phyloP scores from a whole-genome alignment of 2,888 invertebrate genomes.

The Tryphoninae sp. region DNA sequence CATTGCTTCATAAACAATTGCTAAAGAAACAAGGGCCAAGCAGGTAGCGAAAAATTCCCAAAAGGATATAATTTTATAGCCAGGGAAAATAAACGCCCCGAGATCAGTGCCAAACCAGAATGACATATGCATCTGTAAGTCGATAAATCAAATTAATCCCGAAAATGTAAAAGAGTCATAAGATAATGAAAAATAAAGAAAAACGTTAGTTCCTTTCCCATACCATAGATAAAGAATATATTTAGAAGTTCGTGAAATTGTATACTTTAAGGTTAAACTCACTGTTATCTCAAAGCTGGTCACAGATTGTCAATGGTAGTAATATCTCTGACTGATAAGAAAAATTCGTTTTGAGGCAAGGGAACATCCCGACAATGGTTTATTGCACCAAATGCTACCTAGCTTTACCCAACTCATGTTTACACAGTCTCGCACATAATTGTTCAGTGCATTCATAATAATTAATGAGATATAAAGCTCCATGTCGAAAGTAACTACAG shows the following conservation, averaged over 20 bases:
- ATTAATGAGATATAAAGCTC: too few relatives aligned
- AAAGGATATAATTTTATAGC: slow-evolving; percentile 82
- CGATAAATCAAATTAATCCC: slow-evolving; percentile 16
- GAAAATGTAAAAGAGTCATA: neutral
- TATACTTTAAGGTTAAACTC: slow-evolving; percentile 36
- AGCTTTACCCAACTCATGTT: slow-evolving; percentile 63
- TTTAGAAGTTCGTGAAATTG: neutral
- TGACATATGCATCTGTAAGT: slow-evolving; percentile 84
- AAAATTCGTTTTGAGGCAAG: slow-evolving; percentile 33
- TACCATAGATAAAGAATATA: neutral
- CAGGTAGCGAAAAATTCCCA: slow-evolving; percentile 84
- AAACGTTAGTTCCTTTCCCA: neutral
- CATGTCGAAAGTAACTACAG: too few relatives aligned
- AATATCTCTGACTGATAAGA: slow-evolving; percentile 66
- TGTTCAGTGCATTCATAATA: too few relatives aligned
- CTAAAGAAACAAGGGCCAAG: slow-evolving; percentile 83
- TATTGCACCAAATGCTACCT: slow-evolving; percentile 60
- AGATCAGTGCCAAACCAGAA: slow-evolving; percentile 87
- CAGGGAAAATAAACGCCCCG: slow-evolving; percentile 86
- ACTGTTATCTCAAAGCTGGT: slow-evolving; percentile 29
- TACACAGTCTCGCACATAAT: slow-evolving; percentile 17
- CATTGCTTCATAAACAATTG: slow-evolving; percentile 85
- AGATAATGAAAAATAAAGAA: neutral
- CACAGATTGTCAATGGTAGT: slow-evolving; percentile 23
- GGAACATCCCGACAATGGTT: slow-evolving; percentile 53